phyloP scores from a whole-genome alignment of 2,797 vertebrate genomes.

The Pristis pectinata region DNA sequence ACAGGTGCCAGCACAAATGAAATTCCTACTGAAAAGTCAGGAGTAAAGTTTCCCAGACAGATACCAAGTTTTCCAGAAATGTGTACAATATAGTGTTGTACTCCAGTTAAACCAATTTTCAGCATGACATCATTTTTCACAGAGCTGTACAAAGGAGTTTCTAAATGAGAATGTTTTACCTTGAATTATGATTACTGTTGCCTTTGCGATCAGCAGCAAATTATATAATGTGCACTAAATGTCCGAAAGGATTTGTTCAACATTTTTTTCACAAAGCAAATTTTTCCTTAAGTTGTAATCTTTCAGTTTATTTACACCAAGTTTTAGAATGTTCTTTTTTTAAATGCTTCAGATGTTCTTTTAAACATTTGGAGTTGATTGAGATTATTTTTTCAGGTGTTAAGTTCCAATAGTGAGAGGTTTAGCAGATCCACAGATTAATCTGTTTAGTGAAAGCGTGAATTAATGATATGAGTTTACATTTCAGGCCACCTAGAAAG shows the following conservation, averaged over 20 bases:
- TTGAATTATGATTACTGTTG: not conserved
- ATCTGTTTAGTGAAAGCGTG: not conserved
- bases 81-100: no score
- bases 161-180: not conserved
- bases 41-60: no score
- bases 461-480: not conserved
- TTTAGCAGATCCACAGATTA: not conserved
- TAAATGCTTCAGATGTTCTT: not conserved
- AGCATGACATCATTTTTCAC: no score
- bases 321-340: not conserved
- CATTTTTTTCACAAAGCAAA: not conserved
- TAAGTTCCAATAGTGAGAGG: not conserved
- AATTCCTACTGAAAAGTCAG: no score
- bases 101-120: no score
- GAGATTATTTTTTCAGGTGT: not conserved
- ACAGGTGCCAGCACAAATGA: no score
- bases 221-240: not conserved
- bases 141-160: no score
- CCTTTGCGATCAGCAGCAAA: not conserved
- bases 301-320: not conserved
- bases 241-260: not conserved
- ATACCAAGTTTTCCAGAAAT: no score
- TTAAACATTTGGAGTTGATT: not conserved
- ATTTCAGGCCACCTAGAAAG: not conserved
- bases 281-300: not conserved